phyloP scores from a whole-genome alignment of 1,140 invertebrate genomes.

The Halesus radiatus region DNA sequence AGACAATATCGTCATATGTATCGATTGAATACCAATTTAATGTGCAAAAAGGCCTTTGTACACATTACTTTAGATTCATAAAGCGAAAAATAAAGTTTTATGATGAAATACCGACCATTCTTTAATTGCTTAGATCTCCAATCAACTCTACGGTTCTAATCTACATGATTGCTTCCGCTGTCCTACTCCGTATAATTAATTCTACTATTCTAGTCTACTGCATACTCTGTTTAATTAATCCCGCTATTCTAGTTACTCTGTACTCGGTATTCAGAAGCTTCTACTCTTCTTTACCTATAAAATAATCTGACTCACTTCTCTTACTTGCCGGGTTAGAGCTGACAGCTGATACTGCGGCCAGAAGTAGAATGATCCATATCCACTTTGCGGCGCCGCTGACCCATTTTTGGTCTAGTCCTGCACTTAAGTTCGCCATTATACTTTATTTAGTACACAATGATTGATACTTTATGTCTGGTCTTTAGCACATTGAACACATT shows the following conservation, averaged over 20 bases:
- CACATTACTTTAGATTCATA: no score
- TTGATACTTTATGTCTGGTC: neutral
- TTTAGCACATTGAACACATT: neutral
- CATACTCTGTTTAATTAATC: neutral
- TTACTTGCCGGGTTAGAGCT: conserved; percentile 48
- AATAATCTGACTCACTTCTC: conserved; percentile 46
- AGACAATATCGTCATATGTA: no score
- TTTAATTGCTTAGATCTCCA: no score
- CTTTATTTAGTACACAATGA: neutral
- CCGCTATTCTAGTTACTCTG: neutral
- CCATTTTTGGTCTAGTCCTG: conserved; percentile 7
- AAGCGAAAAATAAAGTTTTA: no score
- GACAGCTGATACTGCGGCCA: conserved; percentile 36
- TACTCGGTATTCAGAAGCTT: neutral
- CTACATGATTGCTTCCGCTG: no score
- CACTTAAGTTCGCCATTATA: conserved; percentile 31
- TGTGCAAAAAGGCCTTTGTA: no score
- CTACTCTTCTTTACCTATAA: neutral
- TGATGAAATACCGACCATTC: no score
- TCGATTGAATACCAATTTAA: no score
- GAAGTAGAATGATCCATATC: conserved; percentile 36
- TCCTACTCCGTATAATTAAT: neutral
- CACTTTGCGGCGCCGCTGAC: conserved; percentile 23
- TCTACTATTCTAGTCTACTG: neutral
- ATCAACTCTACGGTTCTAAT: no score